A percentile compares a stretch with the other conserved stretches of the same genome.
These are phyloP conservation scores for Drosophila pruinosa DNA, from an alignment of 1,140 invertebrate species.

Conservation along the genomic window DNA sequence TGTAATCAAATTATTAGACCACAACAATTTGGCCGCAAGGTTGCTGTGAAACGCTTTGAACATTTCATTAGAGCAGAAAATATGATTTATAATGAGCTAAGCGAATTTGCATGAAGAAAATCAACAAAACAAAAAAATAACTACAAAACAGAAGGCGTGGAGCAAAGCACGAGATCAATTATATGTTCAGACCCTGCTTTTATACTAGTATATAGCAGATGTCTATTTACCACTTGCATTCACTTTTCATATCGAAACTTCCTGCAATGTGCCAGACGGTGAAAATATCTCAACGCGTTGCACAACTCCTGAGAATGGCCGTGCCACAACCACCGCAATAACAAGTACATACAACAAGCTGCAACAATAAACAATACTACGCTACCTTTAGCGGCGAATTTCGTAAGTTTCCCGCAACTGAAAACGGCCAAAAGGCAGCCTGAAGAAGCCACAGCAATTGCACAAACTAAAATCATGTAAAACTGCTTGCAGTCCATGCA, in stretches of 20 bases:
- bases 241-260: slow-evolving; percentile 41
- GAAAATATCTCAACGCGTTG: slow-evolving; percentile 31
- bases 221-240: slow-evolving; percentile 15
- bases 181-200: slow-evolving; percentile 12
- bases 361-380: slow-evolving; percentile 37
- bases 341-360: slow-evolving; percentile 1
- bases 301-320: slow-evolving; percentile 52
- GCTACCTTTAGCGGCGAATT: slow-evolving; percentile 29
- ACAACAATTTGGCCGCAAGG: slow-evolving; percentile 42
- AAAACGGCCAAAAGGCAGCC: slow-evolving; percentile 43
- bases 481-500: background rate
- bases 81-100: slow-evolving; percentile 52
- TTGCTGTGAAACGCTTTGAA: slow-evolving; percentile 32
- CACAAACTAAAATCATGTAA: background rate
- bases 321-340: slow-evolving; percentile 6
- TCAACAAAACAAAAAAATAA: slow-evolving; percentile 2
- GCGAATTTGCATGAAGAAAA: slow-evolving; percentile 35
- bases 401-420: slow-evolving; percentile 51
- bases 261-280: slow-evolving; percentile 19
- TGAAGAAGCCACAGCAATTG: slow-evolving; percentile 46
- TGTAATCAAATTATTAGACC: slow-evolving; percentile 54
- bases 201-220: background rate
- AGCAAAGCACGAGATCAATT: slow-evolving; percentile 51
- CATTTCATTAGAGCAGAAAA: slow-evolving; percentile 67
- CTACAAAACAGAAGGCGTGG: slow-evolving; percentile 56